Conservation (phyloP, 2,888 invertebrate species). For the Sipha maydis region DNA sequence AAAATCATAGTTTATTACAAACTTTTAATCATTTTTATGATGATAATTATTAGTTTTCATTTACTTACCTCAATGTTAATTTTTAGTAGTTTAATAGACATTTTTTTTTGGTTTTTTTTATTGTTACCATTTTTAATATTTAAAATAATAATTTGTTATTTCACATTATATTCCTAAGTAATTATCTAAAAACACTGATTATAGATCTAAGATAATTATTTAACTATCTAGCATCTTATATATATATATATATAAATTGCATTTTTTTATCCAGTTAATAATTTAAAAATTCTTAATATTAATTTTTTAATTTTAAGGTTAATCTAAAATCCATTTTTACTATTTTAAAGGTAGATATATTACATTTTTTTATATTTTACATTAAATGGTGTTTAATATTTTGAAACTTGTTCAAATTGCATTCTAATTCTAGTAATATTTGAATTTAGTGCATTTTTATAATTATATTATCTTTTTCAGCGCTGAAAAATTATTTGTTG, state of each 20-base stretch:
- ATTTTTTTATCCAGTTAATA: neutral
- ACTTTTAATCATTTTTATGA: neutral
- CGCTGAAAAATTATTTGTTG: slow-evolving; percentile 88
- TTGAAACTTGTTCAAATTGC: neutral
- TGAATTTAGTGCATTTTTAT: neutral
- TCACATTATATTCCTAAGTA: neutral
- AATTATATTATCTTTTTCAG: slow-evolving; percentile 70
- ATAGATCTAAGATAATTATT: neutral
- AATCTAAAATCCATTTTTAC: slow-evolving; percentile 51
- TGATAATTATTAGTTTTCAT: neutral
- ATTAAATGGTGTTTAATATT: neutral
- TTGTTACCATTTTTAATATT: neutral
- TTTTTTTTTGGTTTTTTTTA: neutral
- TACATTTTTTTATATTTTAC: neutral
- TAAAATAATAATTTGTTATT: neutral
- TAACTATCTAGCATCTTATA: neutral
- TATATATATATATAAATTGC: neutral
- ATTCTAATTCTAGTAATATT: neutral
- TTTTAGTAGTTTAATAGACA: neutral
- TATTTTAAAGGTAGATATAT: slow-evolving; percentile 44
- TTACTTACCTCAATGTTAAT: neutral
- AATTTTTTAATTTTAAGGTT: slow-evolving; percentile 52
- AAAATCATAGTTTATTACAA: neutral
- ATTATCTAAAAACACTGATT: neutral
- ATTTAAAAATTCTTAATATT: slow-evolving; percentile 6